Conservation (phyloP, 2,797 vertebrate genomes). For the Lepilemur ruficaudatus region DNA sequence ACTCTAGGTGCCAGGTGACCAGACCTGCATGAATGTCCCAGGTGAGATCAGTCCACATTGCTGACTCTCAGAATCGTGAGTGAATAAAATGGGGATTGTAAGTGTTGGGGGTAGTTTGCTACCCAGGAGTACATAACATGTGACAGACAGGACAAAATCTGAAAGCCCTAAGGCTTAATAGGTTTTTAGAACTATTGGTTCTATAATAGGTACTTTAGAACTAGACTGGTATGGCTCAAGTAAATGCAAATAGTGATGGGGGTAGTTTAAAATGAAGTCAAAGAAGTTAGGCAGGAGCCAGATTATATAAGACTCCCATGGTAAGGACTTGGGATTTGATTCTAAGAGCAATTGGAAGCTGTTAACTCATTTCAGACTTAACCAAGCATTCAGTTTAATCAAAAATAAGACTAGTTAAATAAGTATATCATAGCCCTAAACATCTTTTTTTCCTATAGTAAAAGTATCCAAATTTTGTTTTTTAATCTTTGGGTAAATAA, state of each 20-base stretch:
- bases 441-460: background rate
- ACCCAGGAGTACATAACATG: background rate
- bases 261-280: background rate
- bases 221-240: background rate
- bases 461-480: background rate
- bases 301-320: too few species aligned
- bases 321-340: background rate
- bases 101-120: background rate
- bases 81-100: background rate
- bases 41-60: background rate
- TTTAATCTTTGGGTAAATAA: background rate
- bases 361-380: background rate
- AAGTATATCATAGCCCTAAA: background rate
- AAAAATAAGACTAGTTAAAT: background rate
- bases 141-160: background rate
- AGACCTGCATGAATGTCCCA: background rate
- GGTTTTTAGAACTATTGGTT: background rate
- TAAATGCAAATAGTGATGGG: background rate
- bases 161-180: background rate
- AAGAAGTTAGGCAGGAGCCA: background rate
- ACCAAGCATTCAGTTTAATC: background rate
- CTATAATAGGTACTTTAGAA: too few species aligned
- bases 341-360: background rate
- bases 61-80: background rate
- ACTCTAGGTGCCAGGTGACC: background rate